A percentile compares a stretch with the other conserved stretches of the same genome.
phyloP scores from a whole-genome alignment of 1,140 invertebrate species.

The Drosophila dunni region DNA sequence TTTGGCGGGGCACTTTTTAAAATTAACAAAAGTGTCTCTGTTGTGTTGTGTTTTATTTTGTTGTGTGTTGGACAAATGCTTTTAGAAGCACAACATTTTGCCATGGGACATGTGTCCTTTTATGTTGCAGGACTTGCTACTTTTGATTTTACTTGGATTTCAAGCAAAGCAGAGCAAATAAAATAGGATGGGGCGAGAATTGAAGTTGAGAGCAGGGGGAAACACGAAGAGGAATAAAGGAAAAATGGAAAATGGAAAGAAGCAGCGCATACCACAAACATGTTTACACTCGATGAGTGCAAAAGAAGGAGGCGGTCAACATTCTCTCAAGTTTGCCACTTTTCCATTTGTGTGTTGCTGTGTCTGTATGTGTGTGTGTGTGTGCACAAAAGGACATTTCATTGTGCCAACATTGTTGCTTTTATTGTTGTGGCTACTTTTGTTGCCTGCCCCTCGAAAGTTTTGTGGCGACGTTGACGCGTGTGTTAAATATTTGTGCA shows the following conservation, averaged over 20 bases:
- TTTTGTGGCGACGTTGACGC: slow-evolving; percentile 28
- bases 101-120: slow-evolving; percentile 75
- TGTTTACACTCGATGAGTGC: slow-evolving; percentile 62
- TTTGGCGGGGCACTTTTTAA: slow-evolving; percentile 58
- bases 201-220: neutral
- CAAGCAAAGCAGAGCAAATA: slow-evolving; percentile 46
- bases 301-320: slow-evolving; percentile 51
- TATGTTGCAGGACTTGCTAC: slow-evolving; percentile 48
- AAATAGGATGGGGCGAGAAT: slow-evolving; percentile 15
- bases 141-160: slow-evolving; percentile 57
- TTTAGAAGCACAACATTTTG: slow-evolving; percentile 68
- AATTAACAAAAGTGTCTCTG: slow-evolving; percentile 63
- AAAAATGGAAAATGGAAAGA: neutral
- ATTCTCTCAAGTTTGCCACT: slow-evolving; percentile 68
- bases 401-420: slow-evolving; percentile 73
- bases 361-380: slow-evolving; percentile 9
- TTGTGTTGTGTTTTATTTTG: slow-evolving; percentile 40
- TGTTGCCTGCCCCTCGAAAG: slow-evolving; percentile 51
- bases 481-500: slow-evolving; percentile 64
- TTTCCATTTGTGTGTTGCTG: slow-evolving; percentile 38
- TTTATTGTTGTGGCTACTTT: slow-evolving; percentile 58
- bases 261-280: slow-evolving; percentile 32
- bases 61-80: slow-evolving; percentile 75
- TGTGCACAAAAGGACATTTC: slow-evolving; percentile 63
- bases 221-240: neutral